These are phyloP conservation scores for Minunthozetes semirufus DNA, from an alignment of 2,888 invertebrate genomes.

Conservation along the genomic window DNA sequence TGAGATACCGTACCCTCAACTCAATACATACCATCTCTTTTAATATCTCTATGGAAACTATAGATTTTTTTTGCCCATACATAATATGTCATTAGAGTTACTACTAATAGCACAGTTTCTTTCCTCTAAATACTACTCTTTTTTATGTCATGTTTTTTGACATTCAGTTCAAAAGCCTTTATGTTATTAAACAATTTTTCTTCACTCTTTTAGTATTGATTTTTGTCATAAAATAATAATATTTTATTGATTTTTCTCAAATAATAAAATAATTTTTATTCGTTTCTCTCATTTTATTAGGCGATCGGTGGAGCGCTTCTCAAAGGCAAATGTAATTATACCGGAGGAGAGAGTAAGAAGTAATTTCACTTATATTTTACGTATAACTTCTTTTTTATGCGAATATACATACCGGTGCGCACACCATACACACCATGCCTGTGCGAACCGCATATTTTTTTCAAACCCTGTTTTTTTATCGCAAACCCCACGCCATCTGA, in stretches of 20 bases:
- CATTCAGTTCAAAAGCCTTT: neutral
- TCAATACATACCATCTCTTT: conserved; percentile 14
- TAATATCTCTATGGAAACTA: conserved; percentile 28
- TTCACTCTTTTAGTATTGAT: neutral
- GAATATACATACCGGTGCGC: neutral
- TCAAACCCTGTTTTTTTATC: neutral
- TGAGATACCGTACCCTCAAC: conserved; percentile 16
- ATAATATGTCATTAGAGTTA: neutral
- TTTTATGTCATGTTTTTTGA: too few species aligned
- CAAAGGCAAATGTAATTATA: conserved; percentile 20
- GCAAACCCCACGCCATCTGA: conserved; percentile 19
- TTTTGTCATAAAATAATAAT: neutral
- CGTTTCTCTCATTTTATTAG: neutral
- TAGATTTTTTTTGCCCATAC: conserved; percentile 16
- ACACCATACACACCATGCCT: neutral
- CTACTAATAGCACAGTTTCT: neutral
- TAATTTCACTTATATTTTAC: neutral
- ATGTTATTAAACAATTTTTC: neutral
- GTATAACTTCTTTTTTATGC: neutral
- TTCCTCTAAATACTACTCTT: neutral
- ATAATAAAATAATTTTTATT: neutral
- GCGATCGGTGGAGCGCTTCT: conserved; percentile 15
- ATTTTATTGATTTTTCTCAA: conserved; percentile 7
- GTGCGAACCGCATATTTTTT: neutral
- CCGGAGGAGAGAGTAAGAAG: conserved; percentile 13